phyloP scores from a whole-genome alignment of 2,888 invertebrate species.

The Charanyca ferruginea region DNA sequence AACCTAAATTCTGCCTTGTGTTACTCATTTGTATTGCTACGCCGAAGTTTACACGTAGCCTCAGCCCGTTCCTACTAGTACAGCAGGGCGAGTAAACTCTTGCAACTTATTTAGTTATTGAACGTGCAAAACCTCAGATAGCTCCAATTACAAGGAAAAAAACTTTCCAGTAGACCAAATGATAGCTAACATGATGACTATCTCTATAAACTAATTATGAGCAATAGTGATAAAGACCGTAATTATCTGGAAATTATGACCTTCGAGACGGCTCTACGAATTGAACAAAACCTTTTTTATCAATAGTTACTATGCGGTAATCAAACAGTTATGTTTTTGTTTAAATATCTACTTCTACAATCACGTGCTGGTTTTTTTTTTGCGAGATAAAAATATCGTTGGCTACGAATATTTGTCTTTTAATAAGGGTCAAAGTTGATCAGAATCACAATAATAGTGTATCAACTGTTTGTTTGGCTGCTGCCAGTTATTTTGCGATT shows the following conservation, averaged over 20 bases:
- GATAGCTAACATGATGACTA: slow-evolving; percentile 16
- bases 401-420: slow-evolving; percentile 17
- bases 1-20: not conserved
- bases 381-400: slow-evolving; percentile 16
- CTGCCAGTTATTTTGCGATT: not conserved
- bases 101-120: not conserved
- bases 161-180: slow-evolving; percentile 9
- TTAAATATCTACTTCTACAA: slow-evolving; percentile 13
- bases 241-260: slow-evolving; percentile 27
- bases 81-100: slow-evolving; percentile 10
- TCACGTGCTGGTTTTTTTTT: slow-evolving; percentile 33
- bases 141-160: slow-evolving; percentile 7
- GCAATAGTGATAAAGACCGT: slow-evolving; percentile 27
- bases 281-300: slow-evolving; percentile 40
- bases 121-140: slow-evolving; percentile 6
- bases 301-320: slow-evolving; percentile 55
- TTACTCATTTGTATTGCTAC: slow-evolving; percentile 10
- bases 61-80: not conserved
- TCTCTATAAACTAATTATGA: slow-evolving; percentile 18
- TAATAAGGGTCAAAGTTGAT: slow-evolving; percentile 46
- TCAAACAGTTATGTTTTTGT: slow-evolving; percentile 30
- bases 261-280: slow-evolving; percentile 40
- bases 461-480: slow-evolving; percentile 27
- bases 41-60: slow-evolving; percentile 11
- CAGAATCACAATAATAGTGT: slow-evolving; percentile 3